These are phyloP conservation scores for Acromyrmex echinatior DNA, from an alignment of 1,140 invertebrate genomes.

Conservation along the genomic window DNA sequence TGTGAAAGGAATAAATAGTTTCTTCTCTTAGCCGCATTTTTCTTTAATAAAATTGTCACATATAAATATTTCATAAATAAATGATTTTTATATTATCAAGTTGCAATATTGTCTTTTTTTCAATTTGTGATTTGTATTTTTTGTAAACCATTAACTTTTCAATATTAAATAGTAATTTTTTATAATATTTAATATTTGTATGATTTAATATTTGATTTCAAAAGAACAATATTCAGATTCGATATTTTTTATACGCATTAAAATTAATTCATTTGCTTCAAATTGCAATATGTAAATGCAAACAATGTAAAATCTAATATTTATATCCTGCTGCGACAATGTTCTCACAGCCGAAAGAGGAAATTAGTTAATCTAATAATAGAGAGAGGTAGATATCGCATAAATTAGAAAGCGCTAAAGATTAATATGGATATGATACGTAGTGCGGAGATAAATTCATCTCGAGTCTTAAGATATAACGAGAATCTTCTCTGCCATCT, in stretches of 20 bases:
- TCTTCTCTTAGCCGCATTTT: not conserved
- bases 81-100: not conserved
- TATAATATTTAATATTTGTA: not conserved
- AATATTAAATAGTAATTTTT: not conserved
- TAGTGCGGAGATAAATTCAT: slow-evolving; percentile 27
- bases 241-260: not conserved
- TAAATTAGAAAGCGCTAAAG: slow-evolving; percentile 38
- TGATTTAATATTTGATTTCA: not conserved
- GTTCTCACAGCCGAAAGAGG: not conserved
- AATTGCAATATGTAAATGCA: not conserved
- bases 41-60: not conserved
- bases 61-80: not conserved
- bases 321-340: not conserved
- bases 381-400: not conserved
- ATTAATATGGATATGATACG: slow-evolving; percentile 31
- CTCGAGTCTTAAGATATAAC: not conserved
- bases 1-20: not conserved
- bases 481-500: slow-evolving; percentile 7
- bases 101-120: too few species aligned
- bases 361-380: slow-evolving; percentile 29
- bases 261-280: slow-evolving; percentile 17
- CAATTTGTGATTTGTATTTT: not conserved
- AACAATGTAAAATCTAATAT: slow-evolving; percentile 5
- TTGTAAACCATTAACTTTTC: not conserved
- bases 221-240: not conserved